phyloP scores from a whole-genome alignment of 2,797 vertebrate species.

The Enteromius paludinosus region DNA sequence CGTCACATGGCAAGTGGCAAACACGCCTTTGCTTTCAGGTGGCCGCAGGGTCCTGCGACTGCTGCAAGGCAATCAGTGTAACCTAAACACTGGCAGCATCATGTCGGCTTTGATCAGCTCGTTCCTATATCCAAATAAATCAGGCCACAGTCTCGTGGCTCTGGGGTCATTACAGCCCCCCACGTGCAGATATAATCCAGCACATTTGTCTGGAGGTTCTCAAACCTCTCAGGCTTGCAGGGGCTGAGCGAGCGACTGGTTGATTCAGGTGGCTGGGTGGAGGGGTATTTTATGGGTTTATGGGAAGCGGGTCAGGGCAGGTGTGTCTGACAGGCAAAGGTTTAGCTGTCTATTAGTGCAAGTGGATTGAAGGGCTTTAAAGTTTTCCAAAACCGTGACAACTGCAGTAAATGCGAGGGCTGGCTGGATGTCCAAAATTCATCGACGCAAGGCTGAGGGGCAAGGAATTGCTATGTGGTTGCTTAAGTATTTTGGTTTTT shows the following conservation, averaged over 20 bases:
- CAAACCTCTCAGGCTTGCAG: neutral
- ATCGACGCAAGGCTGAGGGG: neutral
- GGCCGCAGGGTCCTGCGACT: neutral
- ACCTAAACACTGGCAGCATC: constrained; percentile 33
- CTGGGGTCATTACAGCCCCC: constrained; percentile 15
- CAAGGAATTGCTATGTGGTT: neutral
- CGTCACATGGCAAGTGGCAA: constrained; percentile 25
- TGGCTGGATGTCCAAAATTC: neutral
- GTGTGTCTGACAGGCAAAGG: constrained; percentile 20
- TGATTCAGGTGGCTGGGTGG: constrained; percentile 74
- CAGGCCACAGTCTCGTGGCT: constrained; percentile 7
- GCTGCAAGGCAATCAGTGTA: constrained; percentile 31
- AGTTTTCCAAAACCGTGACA: neutral
- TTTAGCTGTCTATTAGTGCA: constrained; percentile 39
- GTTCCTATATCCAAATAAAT: constrained; percentile 40
- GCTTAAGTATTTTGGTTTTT: neutral
- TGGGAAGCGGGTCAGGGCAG: constrained; percentile 54
- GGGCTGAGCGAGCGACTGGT: constrained; percentile 64
- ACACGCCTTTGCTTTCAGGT: constrained; percentile 26
- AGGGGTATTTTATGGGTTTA: constrained; percentile 52
- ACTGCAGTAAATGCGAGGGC: neutral
- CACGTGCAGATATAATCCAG: constrained; percentile 8
- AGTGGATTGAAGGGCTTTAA: constrained; percentile 50
- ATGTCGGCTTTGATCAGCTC: constrained; percentile 16
- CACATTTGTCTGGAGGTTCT: constrained; percentile 15